Evolutionary conservation across 1,140 invertebrate species (phyloP), one percentile per base, ranked within the genome.

Genomic region (Polyergus mexicanus): DNA sequence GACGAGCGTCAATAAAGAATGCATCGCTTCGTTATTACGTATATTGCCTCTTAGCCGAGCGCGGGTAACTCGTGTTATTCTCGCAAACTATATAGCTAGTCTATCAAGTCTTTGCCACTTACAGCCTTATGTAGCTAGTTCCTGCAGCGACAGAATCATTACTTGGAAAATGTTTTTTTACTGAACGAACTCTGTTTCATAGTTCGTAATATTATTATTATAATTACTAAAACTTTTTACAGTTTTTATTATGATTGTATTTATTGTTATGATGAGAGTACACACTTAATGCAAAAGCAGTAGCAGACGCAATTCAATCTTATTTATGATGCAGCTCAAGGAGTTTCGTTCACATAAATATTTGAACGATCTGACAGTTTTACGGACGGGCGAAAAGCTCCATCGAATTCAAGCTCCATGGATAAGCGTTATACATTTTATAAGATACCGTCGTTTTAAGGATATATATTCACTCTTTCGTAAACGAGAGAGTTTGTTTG

Each of bases 31-130:
- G 10, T 35, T 56, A 32, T 80, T 80, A 81, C 84, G 62, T 62
- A 56, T 72, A 84, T 80, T 74, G 54, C 68, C 54, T 60, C 38
- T 54, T 62, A 74, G 76, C 28, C 19, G 72, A 88, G 66, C 80
- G 60, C 60, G 62, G 68, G 87, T 62, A 80, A 74, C 56, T 58
- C 63, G 58, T 56, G 83, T 85, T 88, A 89, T 85, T 54, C 62
- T 51, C 28, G 56, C 85, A 80, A 76, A 85, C 81, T n/a, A n/a
- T 77, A 32, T 25, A 25, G 8, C 38, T 25, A 10, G 66, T 76
- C 58, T 72, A 77, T 51, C 11, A 54, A 63, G 38, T 77, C 56
- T 84, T 72, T 72, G 22, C 22, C n/a, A 35, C 13, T 58, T 80
- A 69, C 19, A 56, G 69, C 62, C 75, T 75, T 51, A 69, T 38